Percentiles rank a stretch among this genome's conserved stretches.
phyloP scores from a whole-genome alignment of 2,888 invertebrate species.

The Dasypolia templi region DNA sequence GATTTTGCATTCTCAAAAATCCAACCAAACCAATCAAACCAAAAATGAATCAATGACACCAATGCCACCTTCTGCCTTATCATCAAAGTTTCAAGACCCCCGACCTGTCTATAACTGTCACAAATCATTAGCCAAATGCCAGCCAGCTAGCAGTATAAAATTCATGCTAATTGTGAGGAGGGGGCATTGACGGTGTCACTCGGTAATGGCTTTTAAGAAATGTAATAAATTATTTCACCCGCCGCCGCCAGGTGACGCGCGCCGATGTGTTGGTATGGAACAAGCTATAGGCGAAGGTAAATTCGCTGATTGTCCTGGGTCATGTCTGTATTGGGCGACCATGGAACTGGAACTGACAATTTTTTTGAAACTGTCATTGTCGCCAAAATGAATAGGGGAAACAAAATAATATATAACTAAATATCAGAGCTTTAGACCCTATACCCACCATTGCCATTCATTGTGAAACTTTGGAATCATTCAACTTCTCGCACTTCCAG shows the following conservation, averaged over 20 bases:
- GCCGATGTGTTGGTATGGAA: slow-evolving; percentile 70
- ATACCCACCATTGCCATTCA: no score
- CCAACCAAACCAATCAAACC: no score
- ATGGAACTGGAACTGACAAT: no score
- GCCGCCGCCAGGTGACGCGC: slow-evolving; percentile 86
- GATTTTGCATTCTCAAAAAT: no score
- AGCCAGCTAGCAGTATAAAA: slow-evolving; percentile 70
- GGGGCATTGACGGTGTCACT: slow-evolving; percentile 87
- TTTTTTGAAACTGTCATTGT: no score
- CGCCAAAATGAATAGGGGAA: no score
- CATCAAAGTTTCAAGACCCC: slow-evolving; percentile 26
- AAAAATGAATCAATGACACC: not conserved
- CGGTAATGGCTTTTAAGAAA: slow-evolving; percentile 90
- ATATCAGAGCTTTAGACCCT: no score
- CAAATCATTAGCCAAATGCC: slow-evolving; percentile 63
- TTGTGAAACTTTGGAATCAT: no score
- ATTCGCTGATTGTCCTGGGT: not conserved
- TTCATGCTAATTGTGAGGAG: slow-evolving; percentile 87
- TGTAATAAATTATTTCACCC: slow-evolving; percentile 88
- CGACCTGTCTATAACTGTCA: slow-evolving; percentile 58
- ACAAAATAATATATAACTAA: no score
- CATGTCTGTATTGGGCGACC: no score
- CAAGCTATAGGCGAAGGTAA: slow-evolving; percentile 54
- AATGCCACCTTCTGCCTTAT: slow-evolving; percentile 12
- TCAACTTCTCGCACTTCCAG: no score